Base-by-base conservation (phyloP, 1,140 invertebrate species). In the Cepaea nemoralis region DNA sequence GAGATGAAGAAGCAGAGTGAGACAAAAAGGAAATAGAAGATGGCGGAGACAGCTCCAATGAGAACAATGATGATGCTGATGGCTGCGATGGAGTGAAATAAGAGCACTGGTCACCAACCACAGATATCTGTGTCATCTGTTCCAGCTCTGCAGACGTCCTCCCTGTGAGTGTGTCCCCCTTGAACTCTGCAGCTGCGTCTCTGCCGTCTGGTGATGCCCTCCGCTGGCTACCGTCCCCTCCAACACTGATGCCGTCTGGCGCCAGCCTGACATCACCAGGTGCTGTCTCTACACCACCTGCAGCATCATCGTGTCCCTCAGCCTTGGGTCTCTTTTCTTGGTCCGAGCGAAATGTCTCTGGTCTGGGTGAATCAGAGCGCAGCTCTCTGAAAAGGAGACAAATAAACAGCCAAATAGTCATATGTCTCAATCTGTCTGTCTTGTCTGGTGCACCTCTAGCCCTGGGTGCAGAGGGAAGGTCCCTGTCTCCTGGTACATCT, bases 111-210 rank as follows among this genome's bases (percentile, higher is more conserved):
- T 27, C 77, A 40, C 78, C 33, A 31, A 80, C 78, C 69, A 0
- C 19, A 12, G 77, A 22, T n/a, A 80, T n/a, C n/a, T 71, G 42
- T 42, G 67, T 12, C 78, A 80, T 80, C 12, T 55, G 31, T 45
- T 80, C 78, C 69, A 80, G 42, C 69, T 80, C 78, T 33, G 71
- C 78, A 24, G 69, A 80, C 0, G 45, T 80, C 31, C 78, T 48
- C 14, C 78, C 78, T 27, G 67, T 73, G 42, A 27, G 35, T 6
- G 19, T 22, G 10, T 19, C 50, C n/a, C 27, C 55, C 39, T 63
- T 40, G 16, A 12, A 19, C 24, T 42, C 76, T 8, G 12, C 14
- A 8, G 2, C 31, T 14, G 37, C 31, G 8, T 45, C 77, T 19
- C 27, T 39, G 1, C 59, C 77, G 45, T 79, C 59, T 8, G 77